phyloP scores from a whole-genome alignment of 2,113 vertebrate genomes.

The Cyanoderma ruficeps region DNA sequence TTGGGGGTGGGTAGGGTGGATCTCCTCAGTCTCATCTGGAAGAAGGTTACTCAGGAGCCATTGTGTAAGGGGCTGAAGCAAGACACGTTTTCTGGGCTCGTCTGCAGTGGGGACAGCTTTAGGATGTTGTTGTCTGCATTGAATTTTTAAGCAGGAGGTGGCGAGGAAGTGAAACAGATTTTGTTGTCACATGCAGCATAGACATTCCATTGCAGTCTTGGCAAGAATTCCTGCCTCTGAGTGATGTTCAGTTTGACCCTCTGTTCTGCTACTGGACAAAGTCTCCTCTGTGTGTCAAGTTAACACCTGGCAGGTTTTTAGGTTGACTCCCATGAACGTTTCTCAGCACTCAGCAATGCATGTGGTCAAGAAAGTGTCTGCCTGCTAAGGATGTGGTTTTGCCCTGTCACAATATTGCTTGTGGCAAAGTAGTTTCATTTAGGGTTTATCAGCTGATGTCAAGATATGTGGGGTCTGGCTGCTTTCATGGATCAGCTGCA shows the following conservation, averaged over 20 bases:
- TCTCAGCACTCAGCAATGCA: background rate
- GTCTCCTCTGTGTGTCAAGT: background rate
- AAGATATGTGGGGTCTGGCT: background rate
- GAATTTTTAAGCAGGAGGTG: background rate
- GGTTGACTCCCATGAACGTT: background rate
- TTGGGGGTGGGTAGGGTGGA: background rate
- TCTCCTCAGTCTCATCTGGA: background rate
- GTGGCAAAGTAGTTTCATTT: background rate
- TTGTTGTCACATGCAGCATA: background rate
- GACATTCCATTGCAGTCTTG: background rate
- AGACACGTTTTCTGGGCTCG: background rate
- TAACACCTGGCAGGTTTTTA: background rate
- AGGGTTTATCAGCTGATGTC: background rate
- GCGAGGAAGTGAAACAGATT: background rate
- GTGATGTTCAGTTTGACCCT: background rate
- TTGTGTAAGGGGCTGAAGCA: fast-evolving
- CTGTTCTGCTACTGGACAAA: background rate
- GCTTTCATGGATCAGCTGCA: background rate
- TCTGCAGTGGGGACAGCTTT: background rate
- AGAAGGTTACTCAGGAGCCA: background rate
- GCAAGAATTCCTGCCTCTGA: background rate
- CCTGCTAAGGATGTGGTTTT: background rate
- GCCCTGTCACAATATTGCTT: background rate
- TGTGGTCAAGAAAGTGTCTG: background rate
- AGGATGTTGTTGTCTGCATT: background rate